phyloP scores from a whole-genome alignment of 1,140 invertebrate genomes.

The Ectropis grisescens region DNA sequence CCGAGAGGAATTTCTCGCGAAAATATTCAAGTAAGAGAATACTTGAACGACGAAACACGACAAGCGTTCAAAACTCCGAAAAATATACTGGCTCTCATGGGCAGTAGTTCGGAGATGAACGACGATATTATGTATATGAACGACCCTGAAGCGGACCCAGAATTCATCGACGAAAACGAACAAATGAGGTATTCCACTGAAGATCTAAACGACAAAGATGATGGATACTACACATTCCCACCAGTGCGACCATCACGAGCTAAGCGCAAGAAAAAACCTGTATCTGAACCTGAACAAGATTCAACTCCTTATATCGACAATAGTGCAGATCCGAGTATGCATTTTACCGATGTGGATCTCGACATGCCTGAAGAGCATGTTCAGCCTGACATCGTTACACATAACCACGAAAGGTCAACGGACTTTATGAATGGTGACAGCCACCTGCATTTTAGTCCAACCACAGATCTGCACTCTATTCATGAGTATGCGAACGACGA shows the following conservation, averaged over 20 bases:
- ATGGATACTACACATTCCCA: slow-evolving; percentile 68
- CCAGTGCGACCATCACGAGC: slow-evolving; percentile 61
- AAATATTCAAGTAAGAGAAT: slow-evolving; percentile 82
- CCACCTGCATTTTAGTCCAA: slow-evolving; percentile 25
- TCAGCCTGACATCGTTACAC: slow-evolving; percentile 13
- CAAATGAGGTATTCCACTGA: slow-evolving; percentile 42
- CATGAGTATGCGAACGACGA: slow-evolving; percentile 57
- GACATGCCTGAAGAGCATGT: slow-evolving; percentile 23
- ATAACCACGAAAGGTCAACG: slow-evolving; percentile 12
- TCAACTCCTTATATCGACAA: slow-evolving; percentile 52
- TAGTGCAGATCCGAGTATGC: slow-evolving; percentile 46
- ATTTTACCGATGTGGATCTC: slow-evolving; percentile 57
- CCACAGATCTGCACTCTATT: slow-evolving; percentile 46
- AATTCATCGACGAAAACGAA: slow-evolving; percentile 55
- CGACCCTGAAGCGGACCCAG: slow-evolving; percentile 41
- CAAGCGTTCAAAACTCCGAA: slow-evolving; percentile 80
- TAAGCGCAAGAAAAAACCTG: slow-evolving; percentile 55
- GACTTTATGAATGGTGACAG: slow-evolving; percentile 8
- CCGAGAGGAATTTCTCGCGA: slow-evolving; percentile 85
- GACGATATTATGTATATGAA: slow-evolving; percentile 48
- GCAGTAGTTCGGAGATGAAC: slow-evolving; percentile 38
- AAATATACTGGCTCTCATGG: slow-evolving; percentile 74
- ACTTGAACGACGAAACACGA: slow-evolving; percentile 82
- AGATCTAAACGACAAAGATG: slow-evolving; percentile 60
- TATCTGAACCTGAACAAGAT: slow-evolving; percentile 22